phyloP scores from a whole-genome alignment of 2,888 invertebrate species.

The Synergus umbraculus region DNA sequence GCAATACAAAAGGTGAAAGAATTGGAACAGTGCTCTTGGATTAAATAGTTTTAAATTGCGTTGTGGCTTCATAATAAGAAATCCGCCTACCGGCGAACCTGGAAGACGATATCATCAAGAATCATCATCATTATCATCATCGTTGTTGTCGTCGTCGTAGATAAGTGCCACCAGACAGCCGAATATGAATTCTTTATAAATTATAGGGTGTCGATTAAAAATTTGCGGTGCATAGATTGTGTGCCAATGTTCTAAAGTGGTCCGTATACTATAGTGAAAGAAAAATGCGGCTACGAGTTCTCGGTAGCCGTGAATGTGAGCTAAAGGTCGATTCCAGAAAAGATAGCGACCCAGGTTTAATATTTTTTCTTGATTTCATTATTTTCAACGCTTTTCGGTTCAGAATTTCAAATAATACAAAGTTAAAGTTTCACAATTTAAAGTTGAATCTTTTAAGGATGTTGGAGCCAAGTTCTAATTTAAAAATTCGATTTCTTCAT shows the following conservation, averaged over 20 bases:
- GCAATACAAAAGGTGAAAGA: constrained; percentile 2
- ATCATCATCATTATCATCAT: constrained; percentile 21
- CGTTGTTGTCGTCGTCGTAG: constrained; percentile 25
- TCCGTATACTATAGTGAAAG: constrained; percentile 4
- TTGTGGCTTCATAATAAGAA: neutral
- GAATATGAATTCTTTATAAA: constrained; percentile 16
- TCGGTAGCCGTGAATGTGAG: constrained; percentile 25
- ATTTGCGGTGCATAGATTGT: constrained; percentile 32
- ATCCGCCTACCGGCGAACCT: constrained; percentile 41
- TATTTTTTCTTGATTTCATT: neutral
- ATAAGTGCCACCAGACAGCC: constrained; percentile 38
- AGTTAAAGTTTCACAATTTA: no score
- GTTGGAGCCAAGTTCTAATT: no score
- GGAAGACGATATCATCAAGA: neutral
- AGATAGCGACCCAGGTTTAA: constrained; percentile 27
- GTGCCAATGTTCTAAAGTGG: neutral
- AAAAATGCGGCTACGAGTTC: constrained; percentile 33
- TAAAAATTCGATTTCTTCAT: no score
- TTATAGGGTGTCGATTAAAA: constrained; percentile 4
- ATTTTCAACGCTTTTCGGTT: neutral
- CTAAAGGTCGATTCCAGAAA: constrained; percentile 25
- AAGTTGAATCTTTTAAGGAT: no score
- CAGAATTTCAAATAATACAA: neutral
- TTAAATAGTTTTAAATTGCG: neutral
- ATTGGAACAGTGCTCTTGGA: constrained; percentile 28